Conservation (phyloP, 2,113 vertebrate genomes). For the Pardalotus punctatus region DNA sequence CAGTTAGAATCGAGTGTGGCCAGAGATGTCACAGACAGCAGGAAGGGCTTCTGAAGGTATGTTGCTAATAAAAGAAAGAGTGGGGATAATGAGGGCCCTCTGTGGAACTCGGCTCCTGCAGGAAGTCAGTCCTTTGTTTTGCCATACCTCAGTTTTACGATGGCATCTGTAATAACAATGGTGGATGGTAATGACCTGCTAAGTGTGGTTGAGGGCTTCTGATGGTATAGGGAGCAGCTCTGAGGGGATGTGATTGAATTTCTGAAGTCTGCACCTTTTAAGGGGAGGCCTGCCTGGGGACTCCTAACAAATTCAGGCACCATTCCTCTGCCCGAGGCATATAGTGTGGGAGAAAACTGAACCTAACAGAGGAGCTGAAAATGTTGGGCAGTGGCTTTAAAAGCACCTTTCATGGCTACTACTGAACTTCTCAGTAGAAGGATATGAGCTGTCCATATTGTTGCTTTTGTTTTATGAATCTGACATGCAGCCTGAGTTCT, state of each 20-base stretch:
- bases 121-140: background rate
- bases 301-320: background rate
- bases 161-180: background rate
- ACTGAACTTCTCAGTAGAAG: background rate
- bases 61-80: background rate
- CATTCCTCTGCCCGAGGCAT: background rate
- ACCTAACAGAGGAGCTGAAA: background rate
- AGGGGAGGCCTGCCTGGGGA: background rate
- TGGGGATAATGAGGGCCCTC: background rate
- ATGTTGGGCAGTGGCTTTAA: background rate
- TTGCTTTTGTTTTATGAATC: background rate
- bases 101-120: background rate
- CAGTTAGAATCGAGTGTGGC: no score
- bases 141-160: background rate
- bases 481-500: background rate
- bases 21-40: background rate
- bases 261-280: background rate
- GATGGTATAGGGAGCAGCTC: background rate
- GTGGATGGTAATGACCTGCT: background rate
- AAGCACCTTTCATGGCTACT: background rate
- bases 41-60: background rate
- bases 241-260: background rate
- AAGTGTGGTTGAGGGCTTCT: background rate
- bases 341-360: background rate
- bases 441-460: background rate